A percentile compares a stretch with the other conserved stretches of the same genome.
phyloP scores from a whole-genome alignment of 2,113 vertebrate species.

The Gasterosteus aculeatus region DNA sequence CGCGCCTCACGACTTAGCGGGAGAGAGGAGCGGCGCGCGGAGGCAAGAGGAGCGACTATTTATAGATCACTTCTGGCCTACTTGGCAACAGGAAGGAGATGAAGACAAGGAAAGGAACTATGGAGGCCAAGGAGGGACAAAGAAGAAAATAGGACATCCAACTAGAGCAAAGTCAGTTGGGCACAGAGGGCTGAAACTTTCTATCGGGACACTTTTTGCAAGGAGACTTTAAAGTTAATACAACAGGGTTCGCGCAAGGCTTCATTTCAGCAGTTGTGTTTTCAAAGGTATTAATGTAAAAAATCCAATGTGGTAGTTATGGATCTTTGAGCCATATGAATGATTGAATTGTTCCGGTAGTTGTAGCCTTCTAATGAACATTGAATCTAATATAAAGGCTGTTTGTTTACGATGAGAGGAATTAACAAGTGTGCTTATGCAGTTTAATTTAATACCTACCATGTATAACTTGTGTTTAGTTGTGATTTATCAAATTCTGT shows the following conservation, averaged over 20 bases:
- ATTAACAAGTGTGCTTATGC: too few species aligned
- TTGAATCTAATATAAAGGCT: too few species aligned
- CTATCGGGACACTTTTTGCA: background rate
- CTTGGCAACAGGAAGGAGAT: constrained; percentile 84
- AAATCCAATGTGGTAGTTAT: too few species aligned
- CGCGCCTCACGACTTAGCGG: constrained; percentile 70
- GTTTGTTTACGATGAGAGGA: too few species aligned
- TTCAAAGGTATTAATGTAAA: background rate
- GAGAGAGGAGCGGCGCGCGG: constrained; percentile 50
- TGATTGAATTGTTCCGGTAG: too few species aligned
- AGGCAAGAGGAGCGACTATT: constrained; percentile 69
- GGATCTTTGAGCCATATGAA: too few species aligned
- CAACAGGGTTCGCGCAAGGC: background rate
- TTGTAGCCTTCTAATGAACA: too few species aligned
- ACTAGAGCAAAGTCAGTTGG: constrained; percentile 60
- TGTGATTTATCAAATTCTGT: too few species aligned
- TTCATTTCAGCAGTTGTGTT: background rate
- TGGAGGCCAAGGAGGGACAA: constrained; percentile 76
- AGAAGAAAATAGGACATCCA: constrained; percentile 70
- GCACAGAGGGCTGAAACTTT: constrained; percentile 1
- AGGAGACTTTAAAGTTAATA: background rate
- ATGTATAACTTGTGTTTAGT: too few species aligned
- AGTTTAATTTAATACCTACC: too few species aligned
- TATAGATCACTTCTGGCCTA: constrained; percentile 84
- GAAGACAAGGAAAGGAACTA: constrained; percentile 79